phyloP scores from a whole-genome alignment of 2,113 vertebrate species.

The Oxyruncus cristatus region DNA sequence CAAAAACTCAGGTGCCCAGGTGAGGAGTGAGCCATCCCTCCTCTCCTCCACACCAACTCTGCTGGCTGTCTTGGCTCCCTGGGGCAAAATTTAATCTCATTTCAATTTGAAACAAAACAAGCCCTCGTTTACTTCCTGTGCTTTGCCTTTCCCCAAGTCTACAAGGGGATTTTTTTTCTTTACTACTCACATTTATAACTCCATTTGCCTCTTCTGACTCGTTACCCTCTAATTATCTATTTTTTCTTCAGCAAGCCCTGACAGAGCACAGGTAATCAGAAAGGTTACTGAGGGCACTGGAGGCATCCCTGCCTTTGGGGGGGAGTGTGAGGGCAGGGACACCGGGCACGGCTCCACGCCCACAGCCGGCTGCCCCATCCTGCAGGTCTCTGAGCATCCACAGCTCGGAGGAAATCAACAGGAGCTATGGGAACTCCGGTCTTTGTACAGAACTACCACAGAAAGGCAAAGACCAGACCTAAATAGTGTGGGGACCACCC shows the following conservation, averaged over 20 bases:
- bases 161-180: slow-evolving; percentile 6
- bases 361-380: background rate
- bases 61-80: background rate
- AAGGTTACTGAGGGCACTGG: background rate
- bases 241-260: background rate
- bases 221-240: slow-evolving; percentile 39
- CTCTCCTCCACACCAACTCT: background rate
- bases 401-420: background rate
- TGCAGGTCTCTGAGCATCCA: background rate
- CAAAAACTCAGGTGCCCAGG: background rate
- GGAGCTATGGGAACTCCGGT: background rate
- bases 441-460: background rate
- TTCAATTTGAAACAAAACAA: slow-evolving; percentile 60
- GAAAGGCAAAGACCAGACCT: background rate
- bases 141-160: slow-evolving; percentile 34
- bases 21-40: background rate
- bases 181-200: slow-evolving; percentile 47
- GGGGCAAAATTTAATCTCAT: slow-evolving; percentile 40
- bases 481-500: background rate
- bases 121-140: slow-evolving; percentile 22
- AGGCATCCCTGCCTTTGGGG: background rate
- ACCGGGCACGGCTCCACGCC: background rate
- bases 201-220: slow-evolving; percentile 53
- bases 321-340: background rate
- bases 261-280: background rate